phyloP scores from a whole-genome alignment of 2,888 invertebrate genomes.

The Drosophila nr. medialis region DNA sequence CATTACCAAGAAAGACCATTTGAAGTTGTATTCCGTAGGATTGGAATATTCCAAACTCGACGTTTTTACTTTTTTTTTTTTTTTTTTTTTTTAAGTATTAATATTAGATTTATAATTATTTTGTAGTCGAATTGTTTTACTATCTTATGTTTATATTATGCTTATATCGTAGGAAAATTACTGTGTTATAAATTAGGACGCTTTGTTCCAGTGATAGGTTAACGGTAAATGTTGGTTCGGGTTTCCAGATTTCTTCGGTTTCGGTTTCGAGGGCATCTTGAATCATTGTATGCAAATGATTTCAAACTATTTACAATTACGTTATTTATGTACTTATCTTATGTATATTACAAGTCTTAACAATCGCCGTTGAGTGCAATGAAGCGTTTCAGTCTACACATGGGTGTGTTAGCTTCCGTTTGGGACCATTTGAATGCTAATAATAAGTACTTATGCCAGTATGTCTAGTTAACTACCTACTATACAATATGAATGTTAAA shows the following conservation, averaged over 20 bases:
- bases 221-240: slow-evolving; percentile 19
- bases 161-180: slow-evolving; percentile 24
- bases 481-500: neutral
- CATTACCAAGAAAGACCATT: neutral
- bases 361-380: slow-evolving; percentile 39
- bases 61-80: neutral
- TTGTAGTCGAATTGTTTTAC: slow-evolving; percentile 16
- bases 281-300: slow-evolving; percentile 6
- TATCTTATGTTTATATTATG: slow-evolving; percentile 6
- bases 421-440: slow-evolving; percentile 1
- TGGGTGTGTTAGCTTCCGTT: neutral
- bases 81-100: neutral
- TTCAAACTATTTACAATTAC: slow-evolving; percentile 5
- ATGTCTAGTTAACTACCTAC: slow-evolving; percentile 14
- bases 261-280: slow-evolving; percentile 11
- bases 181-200: slow-evolving; percentile 64
- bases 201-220: slow-evolving; percentile 58
- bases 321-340: slow-evolving; percentile 16
- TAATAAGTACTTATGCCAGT: slow-evolving; percentile 28
- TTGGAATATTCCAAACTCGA: neutral
- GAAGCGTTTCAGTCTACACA: neutral
- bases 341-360: slow-evolving; percentile 11
- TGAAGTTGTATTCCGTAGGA: neutral
- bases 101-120: slow-evolving; percentile 5
- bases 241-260: slow-evolving; percentile 13